These are phyloP conservation scores for Asteroscopus sphinx DNA, from an alignment of 2,888 invertebrate genomes.

Conservation along the genomic window DNA sequence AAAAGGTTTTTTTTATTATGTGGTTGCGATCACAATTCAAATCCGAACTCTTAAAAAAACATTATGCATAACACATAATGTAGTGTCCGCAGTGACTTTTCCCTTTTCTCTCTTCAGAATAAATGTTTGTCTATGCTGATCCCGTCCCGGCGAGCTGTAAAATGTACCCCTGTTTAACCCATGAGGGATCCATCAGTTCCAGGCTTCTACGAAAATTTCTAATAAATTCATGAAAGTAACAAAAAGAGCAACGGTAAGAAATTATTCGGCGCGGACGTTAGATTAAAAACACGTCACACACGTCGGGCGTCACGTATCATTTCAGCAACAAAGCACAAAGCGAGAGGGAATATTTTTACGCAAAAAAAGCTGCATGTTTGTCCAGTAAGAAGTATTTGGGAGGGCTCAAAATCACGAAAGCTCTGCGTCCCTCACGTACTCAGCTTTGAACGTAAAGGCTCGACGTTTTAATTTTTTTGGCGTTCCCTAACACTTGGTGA, in stretches of 20 bases:
- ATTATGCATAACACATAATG: too few species aligned
- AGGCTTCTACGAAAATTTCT: background rate
- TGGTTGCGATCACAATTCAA: too few species aligned
- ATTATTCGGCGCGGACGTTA: conserved; percentile 2
- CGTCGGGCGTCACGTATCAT: conserved; percentile 31
- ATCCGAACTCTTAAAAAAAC: too few species aligned
- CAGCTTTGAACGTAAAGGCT: conserved; percentile 35
- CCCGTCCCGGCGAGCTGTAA: too few species aligned
- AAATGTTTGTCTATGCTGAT: too few species aligned
- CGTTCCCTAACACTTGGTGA: conserved; percentile 12
- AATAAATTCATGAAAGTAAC: conserved; percentile 3
- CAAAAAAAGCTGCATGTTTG: conserved; percentile 39
- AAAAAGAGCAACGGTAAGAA: conserved; percentile 17
- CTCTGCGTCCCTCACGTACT: conserved; percentile 45
- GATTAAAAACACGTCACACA: conserved; percentile 28
- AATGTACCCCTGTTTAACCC: too few species aligned
- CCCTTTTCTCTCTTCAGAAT: too few species aligned
- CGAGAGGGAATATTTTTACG: conserved; percentile 27
- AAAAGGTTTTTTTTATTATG: too few species aligned
- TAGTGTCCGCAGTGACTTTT: too few species aligned
- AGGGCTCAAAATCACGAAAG: conserved; percentile 42
- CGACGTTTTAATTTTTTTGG: conserved; percentile 37
- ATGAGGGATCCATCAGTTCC: too few species aligned
- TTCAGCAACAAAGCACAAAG: conserved; percentile 40
- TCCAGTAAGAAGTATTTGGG: conserved; percentile 49